Evolutionary conservation across 1,140 invertebrate genomes (phyloP).

Genomic region (Agrilus planipennis): DNA sequence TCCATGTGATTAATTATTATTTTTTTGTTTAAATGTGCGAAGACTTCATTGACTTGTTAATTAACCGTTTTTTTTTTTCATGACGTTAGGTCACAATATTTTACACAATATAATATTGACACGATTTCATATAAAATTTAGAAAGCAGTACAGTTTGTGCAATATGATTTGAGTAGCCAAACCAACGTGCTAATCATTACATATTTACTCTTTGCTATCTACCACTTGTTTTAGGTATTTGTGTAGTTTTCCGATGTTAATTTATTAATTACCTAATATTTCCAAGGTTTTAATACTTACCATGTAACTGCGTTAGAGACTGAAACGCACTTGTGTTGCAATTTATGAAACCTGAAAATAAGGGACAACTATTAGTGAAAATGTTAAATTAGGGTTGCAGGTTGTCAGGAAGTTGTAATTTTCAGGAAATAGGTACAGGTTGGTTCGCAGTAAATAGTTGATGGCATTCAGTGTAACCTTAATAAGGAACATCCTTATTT

Average conservation of each 20-base stretch:
- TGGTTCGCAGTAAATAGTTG: neutral
- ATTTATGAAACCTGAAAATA: conserved; percentile 36
- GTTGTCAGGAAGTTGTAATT: neutral
- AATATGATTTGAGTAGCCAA: too few relatives aligned
- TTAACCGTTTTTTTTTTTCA: too few relatives aligned
- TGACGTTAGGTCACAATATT: too few relatives aligned
- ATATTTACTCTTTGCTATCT: neutral
- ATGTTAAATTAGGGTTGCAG: neutral
- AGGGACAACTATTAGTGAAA: conserved; percentile 12
- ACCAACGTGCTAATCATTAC: neutral
- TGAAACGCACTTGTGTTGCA: conserved; percentile 28
- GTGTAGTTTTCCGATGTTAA: neutral
- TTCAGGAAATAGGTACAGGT: conserved; percentile 1
- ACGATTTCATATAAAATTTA: neutral
- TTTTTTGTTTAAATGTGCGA: too few relatives aligned
- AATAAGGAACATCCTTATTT: neutral
- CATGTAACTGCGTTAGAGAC: conserved; percentile 28
- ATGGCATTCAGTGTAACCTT: neutral
- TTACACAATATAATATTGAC: too few relatives aligned
- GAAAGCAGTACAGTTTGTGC: neutral
- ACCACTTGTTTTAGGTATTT: neutral
- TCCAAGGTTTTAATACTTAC: conserved; percentile 16
- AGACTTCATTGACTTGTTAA: too few relatives aligned
- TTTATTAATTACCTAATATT: neutral
- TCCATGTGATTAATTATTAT: too few relatives aligned